Evolutionary conservation across 2,888 invertebrate species (phyloP).

Genomic region (Dilophus febrilis): DNA sequence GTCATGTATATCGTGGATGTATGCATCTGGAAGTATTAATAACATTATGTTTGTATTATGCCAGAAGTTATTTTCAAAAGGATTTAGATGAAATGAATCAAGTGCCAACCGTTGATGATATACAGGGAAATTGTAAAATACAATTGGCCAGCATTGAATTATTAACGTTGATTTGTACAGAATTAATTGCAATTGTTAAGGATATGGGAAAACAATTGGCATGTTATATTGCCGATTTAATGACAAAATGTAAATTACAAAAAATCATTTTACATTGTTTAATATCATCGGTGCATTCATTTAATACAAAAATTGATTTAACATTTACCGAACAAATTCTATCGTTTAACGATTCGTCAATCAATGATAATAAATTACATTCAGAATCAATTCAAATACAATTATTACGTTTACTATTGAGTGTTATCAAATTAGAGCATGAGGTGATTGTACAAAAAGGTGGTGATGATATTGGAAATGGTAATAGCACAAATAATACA

Average conservation of each 20-base stretch:
- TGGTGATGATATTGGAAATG: constrained; percentile 20
- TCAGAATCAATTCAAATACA: constrained; percentile 54
- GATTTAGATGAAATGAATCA: constrained; percentile 24
- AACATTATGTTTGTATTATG: constrained; percentile 59
- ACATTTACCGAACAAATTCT: constrained; percentile 61
- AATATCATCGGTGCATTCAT: constrained; percentile 48
- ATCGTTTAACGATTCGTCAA: constrained; percentile 44
- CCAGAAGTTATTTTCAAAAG: constrained; percentile 46
- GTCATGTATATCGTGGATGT: constrained; percentile 52
- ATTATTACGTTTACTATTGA: constrained; percentile 45
- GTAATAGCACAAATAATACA: too few species aligned
- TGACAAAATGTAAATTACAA: constrained; percentile 64
- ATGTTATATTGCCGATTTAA: constrained; percentile 55
- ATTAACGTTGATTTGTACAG: constrained; percentile 50
- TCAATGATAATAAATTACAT: constrained; percentile 40
- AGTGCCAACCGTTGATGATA: constrained; percentile 47
- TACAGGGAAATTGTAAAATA: constrained; percentile 57
- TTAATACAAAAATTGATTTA: constrained; percentile 35
- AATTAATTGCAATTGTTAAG: constrained; percentile 53
- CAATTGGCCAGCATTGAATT: constrained; percentile 61
- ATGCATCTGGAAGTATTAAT: constrained; percentile 68
- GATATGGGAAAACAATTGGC: constrained; percentile 62
- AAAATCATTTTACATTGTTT: constrained; percentile 67
- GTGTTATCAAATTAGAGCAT: constrained; percentile 58
- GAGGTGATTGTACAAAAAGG: constrained; percentile 41